phyloP scores from a whole-genome alignment of 2,113 vertebrate genomes.

The Microcebus ravelobensis region DNA sequence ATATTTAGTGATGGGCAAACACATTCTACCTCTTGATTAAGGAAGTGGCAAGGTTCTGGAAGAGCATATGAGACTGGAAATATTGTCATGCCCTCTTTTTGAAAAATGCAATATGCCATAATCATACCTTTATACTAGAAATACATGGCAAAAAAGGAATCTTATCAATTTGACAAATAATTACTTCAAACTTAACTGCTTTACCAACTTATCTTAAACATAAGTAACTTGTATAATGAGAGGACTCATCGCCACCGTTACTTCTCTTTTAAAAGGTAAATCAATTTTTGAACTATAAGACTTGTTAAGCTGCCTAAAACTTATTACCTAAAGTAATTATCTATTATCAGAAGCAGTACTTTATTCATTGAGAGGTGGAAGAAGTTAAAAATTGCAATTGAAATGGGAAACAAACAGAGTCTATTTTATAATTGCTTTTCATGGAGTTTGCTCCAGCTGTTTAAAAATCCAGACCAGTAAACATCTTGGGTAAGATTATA shows the following conservation, averaged over 20 bases:
- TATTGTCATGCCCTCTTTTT: background rate
- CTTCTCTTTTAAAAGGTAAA: conserved; percentile 8
- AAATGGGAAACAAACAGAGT: background rate
- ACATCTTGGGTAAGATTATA: background rate
- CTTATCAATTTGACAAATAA: conserved; percentile 8
- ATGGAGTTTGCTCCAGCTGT: background rate
- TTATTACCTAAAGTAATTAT: conserved; percentile 48
- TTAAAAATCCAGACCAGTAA: background rate
- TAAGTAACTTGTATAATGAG: background rate
- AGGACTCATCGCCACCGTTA: background rate
- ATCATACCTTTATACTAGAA: background rate
- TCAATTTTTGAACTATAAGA: background rate
- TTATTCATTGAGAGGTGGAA: conserved; percentile 16
- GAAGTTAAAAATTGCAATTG: conserved; percentile 1
- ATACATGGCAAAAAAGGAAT: background rate
- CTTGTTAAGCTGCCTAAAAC: background rate
- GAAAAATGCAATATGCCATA: background rate
- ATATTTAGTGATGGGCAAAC: background rate
- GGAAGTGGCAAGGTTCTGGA: background rate
- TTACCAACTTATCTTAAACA: background rate
- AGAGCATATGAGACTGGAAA: background rate
- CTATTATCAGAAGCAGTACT: conserved; percentile 18
- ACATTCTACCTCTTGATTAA: background rate
- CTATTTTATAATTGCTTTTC: conserved; percentile 9
- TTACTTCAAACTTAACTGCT: background rate